Evolutionary conservation across 92 coral and sea anemone genomes (phyloP).

Genomic region (Heteractis magnifica): DNA sequence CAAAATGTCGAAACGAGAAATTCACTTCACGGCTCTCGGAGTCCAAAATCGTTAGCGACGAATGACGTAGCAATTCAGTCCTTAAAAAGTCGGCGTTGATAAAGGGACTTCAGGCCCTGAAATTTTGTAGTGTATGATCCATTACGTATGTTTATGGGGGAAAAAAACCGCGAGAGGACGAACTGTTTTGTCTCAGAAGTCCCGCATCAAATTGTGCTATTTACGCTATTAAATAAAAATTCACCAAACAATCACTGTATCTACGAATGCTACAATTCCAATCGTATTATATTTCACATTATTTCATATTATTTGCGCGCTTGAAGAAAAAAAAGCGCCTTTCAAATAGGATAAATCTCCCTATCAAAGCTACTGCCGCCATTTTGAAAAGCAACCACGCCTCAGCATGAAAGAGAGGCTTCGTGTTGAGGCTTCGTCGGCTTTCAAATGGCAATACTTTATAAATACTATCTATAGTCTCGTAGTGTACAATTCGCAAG

Average conservation of each 20-base stretch:
- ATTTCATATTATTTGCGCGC: neutral
- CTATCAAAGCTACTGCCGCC: neutral
- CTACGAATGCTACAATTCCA: neutral
- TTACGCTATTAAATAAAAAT: neutral
- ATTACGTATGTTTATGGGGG: neutral
- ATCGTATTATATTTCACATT: neutral
- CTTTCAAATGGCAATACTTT: neutral
- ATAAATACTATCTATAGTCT: neutral
- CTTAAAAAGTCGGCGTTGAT: neutral
- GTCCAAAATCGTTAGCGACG: neutral
- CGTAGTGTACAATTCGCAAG: too few relatives aligned
- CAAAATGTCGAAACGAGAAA: too few relatives aligned
- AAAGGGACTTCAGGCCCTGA: neutral
- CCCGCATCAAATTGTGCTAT: neutral
- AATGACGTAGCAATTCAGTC: neutral
- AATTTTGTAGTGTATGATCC: neutral
- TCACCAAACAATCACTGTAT: neutral
- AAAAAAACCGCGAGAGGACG: neutral
- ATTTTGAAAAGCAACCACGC: slow-evolving; percentile 2
- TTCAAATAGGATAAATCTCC: neutral
- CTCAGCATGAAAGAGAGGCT: neutral
- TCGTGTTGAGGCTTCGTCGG: neutral
- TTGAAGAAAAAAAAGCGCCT: neutral
- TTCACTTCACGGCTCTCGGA: neutral
- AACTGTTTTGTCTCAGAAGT: neutral